These are phyloP conservation scores for Caradrina clavipalpis DNA, from an alignment of 2,888 invertebrate species.

Conservation along the genomic window DNA sequence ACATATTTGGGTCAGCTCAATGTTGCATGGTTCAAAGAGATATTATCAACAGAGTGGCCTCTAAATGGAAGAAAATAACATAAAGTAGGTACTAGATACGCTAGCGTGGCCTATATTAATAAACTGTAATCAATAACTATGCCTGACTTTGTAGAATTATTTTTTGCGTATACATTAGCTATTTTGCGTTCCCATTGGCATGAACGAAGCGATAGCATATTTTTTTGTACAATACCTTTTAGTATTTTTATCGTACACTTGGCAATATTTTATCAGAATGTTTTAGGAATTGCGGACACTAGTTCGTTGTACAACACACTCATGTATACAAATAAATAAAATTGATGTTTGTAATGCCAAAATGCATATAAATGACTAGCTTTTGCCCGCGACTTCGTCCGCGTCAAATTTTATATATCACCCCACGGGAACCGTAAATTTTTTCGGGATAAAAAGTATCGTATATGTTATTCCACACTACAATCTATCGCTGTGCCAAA, in stretches of 20 bases:
- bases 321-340: not conserved
- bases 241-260: too few species aligned
- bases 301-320: not conserved
- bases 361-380: too few species aligned
- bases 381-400: too few species aligned
- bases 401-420: too few species aligned
- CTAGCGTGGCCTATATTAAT: not conserved
- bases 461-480: too few species aligned
- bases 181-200: not conserved
- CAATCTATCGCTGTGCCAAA: too few species aligned
- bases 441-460: too few species aligned
- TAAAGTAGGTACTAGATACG: not conserved
- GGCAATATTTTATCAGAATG: not conserved
- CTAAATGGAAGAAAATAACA: not conserved
- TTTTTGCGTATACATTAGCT: not conserved
- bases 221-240: too few species aligned
- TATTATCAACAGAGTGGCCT: constrained; percentile 15
- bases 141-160: constrained; percentile 7
- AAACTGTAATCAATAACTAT: constrained; percentile 11
- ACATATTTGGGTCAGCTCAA: constrained; percentile 46
- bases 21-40: constrained; percentile 19
- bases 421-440: too few species aligned
- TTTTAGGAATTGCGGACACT: not conserved
- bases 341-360: too few species aligned
- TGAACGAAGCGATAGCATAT: not conserved